Percentiles rank a stretch among this genome's conserved stretches.
These are phyloP conservation scores for Carcina quercana DNA, from an alignment of 2,888 invertebrate genomes.

Conservation along the genomic window DNA sequence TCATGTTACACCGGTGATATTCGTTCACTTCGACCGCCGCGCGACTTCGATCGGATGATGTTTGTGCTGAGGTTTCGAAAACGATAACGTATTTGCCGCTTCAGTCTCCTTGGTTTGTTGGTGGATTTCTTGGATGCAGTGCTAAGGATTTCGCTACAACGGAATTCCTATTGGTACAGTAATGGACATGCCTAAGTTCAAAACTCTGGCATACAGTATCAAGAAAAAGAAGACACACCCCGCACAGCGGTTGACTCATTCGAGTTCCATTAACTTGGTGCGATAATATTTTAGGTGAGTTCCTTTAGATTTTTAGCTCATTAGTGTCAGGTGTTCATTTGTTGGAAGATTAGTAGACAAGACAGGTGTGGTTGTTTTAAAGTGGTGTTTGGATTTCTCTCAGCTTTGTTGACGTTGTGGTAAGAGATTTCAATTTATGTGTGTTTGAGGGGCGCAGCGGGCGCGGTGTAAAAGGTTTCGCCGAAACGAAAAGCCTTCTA, in stretches of 20 bases:
- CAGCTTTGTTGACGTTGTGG: background rate
- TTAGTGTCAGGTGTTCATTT: slow-evolving; percentile 42
- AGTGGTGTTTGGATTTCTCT: background rate
- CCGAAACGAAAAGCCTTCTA: too few relatives aligned
- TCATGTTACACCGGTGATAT: background rate
- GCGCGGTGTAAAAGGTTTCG: too few relatives aligned
- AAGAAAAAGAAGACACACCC: slow-evolving; percentile 64
- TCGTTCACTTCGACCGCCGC: background rate
- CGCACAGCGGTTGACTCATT: slow-evolving; percentile 40
- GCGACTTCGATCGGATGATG: slow-evolving; percentile 6
- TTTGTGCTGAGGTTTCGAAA: slow-evolving; percentile 10
- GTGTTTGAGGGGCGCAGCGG: background rate
- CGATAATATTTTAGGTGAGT: slow-evolving; percentile 73
- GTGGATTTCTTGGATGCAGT: slow-evolving; percentile 65
- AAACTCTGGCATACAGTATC: slow-evolving; percentile 59
- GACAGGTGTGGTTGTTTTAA: slow-evolving; percentile 10
- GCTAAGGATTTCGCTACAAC: slow-evolving; percentile 43
- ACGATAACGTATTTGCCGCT: slow-evolving; percentile 15
- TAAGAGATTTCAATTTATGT: background rate
- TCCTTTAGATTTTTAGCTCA: slow-evolving; percentile 30
- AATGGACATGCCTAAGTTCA: slow-evolving; percentile 67
- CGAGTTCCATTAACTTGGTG: slow-evolving; percentile 56
- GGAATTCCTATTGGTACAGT: slow-evolving; percentile 36
- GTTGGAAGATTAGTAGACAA: slow-evolving; percentile 12
- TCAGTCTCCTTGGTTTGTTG: slow-evolving; percentile 14